Conservation (phyloP, 2,797 vertebrate genomes). For the Malurus leucopterus region DNA sequence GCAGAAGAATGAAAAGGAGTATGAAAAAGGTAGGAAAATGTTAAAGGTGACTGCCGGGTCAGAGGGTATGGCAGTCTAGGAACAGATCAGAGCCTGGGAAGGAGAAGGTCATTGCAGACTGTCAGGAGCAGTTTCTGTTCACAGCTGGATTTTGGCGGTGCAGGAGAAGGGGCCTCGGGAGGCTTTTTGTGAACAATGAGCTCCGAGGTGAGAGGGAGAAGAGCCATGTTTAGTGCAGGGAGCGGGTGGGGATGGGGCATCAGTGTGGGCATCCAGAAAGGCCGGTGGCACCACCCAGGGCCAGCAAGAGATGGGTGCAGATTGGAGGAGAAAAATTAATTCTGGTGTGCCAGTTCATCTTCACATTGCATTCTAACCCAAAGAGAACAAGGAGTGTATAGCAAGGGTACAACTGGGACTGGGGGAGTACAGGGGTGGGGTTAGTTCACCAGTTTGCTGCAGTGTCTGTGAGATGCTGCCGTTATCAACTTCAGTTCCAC, state of each 20-base stretch:
- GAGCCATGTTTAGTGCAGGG: background rate
- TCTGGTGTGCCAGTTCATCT: background rate
- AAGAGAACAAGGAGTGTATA: background rate
- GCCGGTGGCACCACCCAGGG: background rate
- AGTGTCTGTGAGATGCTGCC: background rate
- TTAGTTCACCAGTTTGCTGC: background rate
- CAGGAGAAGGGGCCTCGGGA: background rate
- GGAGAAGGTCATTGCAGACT: background rate
- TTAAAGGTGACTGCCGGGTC: background rate
- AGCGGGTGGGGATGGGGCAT: background rate
- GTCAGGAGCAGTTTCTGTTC: background rate
- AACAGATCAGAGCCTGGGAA: background rate
- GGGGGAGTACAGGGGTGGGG: background rate
- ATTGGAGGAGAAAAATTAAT: background rate
- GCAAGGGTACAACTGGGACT: background rate
- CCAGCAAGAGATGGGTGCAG: background rate
- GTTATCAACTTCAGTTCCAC: background rate
- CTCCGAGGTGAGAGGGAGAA: background rate
- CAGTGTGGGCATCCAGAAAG: background rate
- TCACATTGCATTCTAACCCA: background rate
- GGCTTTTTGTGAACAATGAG: background rate
- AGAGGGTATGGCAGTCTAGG: background rate
- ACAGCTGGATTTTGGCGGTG: background rate
- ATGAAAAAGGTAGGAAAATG: background rate
- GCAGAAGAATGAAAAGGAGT: background rate